Base-by-base conservation (phyloP, 2,797 vertebrate species). In the Ambastaia sidthimunki region DNA sequence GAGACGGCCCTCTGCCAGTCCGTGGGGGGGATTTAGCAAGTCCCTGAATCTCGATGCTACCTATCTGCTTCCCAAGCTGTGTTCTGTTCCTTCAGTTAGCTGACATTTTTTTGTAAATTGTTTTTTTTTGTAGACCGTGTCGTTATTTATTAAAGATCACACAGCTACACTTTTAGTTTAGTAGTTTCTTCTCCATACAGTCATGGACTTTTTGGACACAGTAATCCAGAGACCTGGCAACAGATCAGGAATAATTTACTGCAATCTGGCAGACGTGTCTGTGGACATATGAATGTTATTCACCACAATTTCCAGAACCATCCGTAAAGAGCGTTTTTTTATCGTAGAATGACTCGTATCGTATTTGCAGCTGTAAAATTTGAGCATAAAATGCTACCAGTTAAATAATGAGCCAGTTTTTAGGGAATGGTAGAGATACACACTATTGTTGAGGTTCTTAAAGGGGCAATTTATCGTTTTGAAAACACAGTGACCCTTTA, bases 141-240 rank as follows among this genome's bases (percentile, higher is more conserved):
- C 67, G 73, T 87, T 88, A 90, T 89, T 89, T 90, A 90, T 89
- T 89, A 87, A 89, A 90, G 62, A 84, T 77, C 55, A 55, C 69
- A 68, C 83, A 67, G 84, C 76, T 88, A 78, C 86, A 76, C 85
- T 87, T 87, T 85, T 62, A 25, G 37, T 72, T 71, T 76, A 12
- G 28, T 50, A 57, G 66, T 75, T 62, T 23, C 50, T 54, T 15
- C 54, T 69, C 7, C 6, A 68, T 74, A 23, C 69, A 7, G 48
- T 68, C 21, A 48, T 31, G 31, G 19, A 52, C 57, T 55, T n/a
- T 31, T 59, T 9, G 11, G 6, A 23, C 44, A 78, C 75, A 16
- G 66, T 50, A 70, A 47, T 31, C 31, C 63, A 50, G 60, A 47
- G 50, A 52, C 60, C 15, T 44, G 31, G 66, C 41, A 4, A 7